These are phyloP conservation scores for Tenthredo amoena DNA, from an alignment of 2,888 invertebrate species.

Conservation along the genomic window DNA sequence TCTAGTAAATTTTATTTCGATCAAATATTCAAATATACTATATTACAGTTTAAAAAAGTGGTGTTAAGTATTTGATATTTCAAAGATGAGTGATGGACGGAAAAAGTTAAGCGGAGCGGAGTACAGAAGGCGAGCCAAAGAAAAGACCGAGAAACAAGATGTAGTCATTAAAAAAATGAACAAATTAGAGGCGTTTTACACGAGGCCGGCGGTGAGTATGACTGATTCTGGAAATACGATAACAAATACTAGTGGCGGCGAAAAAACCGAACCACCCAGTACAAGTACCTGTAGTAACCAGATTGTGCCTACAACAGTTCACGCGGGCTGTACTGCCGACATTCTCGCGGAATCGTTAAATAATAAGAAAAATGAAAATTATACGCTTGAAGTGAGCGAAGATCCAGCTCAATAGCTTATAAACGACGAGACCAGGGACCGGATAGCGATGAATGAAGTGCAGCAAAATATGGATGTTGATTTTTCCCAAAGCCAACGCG, in stretches of 20 bases:
- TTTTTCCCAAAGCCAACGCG: constrained; percentile 56
- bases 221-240: neutral
- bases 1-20: too few relatives aligned
- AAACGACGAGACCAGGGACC: constrained; percentile 56
- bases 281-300: neutral
- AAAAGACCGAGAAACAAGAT: constrained; percentile 54
- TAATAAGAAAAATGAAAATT: neutral
- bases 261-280: neutral
- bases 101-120: constrained; percentile 53
- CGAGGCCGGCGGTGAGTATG: neutral
- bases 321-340: neutral
- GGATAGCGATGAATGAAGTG: constrained; percentile 55
- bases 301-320: neutral
- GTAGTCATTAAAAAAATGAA: constrained; percentile 54
- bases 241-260: neutral
- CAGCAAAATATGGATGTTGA: constrained; percentile 56
- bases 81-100: neutral
- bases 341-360: constrained; percentile 9
- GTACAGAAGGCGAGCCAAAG: constrained; percentile 56
- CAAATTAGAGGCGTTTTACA: constrained; percentile 54
- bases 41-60: neutral
- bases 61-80: neutral
- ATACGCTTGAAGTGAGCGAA: constrained; percentile 10
- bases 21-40: too few relatives aligned
- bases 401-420: constrained; percentile 22